Percentiles rank a stretch among this genome's conserved stretches.
phyloP scores from a whole-genome alignment of 2,888 invertebrate genomes.

The Ochropacha duplaris region DNA sequence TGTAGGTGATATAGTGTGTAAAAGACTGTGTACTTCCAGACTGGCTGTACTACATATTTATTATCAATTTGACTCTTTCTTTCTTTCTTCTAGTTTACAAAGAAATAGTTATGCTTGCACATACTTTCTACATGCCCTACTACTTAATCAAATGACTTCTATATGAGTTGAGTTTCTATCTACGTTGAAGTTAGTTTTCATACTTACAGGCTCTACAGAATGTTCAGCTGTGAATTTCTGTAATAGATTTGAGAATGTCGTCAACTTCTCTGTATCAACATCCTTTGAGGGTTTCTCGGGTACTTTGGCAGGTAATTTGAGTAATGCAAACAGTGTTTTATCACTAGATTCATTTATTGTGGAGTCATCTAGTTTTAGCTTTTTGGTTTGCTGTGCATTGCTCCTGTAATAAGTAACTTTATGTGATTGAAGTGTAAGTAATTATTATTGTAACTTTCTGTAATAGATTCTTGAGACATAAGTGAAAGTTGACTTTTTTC shows the following conservation, averaged over 20 bases:
- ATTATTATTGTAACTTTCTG: background rate
- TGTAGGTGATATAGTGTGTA: too few relatives aligned
- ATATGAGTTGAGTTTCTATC: background rate
- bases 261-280: slow-evolving; percentile 62
- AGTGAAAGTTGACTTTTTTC: too few relatives aligned
- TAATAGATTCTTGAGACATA: too few relatives aligned
- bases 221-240: slow-evolving; percentile 77
- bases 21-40: too few relatives aligned
- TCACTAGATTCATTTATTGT: slow-evolving; percentile 78
- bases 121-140: too few relatives aligned
- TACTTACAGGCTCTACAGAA: slow-evolving; percentile 67
- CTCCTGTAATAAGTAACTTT: slow-evolving; percentile 40
- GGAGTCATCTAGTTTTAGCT: slow-evolving; percentile 46
- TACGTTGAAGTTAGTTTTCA: background rate
- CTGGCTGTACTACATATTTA: too few relatives aligned
- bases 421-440: background rate
- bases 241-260: slow-evolving; percentile 75
- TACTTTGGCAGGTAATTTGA: slow-evolving; percentile 67
- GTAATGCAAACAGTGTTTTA: slow-evolving; percentile 82
- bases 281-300: slow-evolving; percentile 52
- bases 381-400: slow-evolving; percentile 54
- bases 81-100: too few relatives aligned
- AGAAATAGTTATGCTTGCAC: too few relatives aligned
- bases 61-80: too few relatives aligned
- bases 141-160: too few relatives aligned